Conservation (phyloP, 2,888 invertebrate species). For the Sepiola atlantica region DNA sequence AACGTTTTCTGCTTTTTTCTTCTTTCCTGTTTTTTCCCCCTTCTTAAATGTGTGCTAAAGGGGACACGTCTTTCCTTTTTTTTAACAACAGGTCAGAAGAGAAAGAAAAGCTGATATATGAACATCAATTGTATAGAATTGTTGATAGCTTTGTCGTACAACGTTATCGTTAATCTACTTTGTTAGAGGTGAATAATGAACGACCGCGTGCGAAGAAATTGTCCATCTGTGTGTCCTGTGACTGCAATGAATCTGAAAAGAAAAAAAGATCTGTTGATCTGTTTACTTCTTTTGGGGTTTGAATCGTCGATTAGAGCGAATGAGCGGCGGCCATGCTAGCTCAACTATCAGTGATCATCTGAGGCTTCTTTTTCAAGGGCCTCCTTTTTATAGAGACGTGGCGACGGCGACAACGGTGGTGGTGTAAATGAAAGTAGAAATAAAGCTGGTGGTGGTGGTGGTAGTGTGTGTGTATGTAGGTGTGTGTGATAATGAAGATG, state of each 20-base stretch:
- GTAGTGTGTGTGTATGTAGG: background rate
- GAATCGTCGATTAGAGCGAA: background rate
- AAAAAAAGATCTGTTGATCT: too few relatives aligned
- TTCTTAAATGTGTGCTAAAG: too few relatives aligned
- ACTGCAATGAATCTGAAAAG: background rate
- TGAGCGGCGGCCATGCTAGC: conserved; percentile 15
- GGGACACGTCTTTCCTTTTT: background rate
- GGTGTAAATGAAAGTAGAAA: background rate
- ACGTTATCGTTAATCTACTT: background rate
- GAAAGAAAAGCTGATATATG: background rate
- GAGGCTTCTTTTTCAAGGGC: background rate
- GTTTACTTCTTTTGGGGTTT: background rate
- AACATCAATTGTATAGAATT: background rate
- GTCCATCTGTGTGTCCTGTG: background rate
- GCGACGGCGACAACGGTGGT: background rate
- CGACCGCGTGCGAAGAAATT: background rate
- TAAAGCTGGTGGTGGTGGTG: background rate
- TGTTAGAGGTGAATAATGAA: background rate
- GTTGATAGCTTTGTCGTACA: background rate
- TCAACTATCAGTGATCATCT: background rate
- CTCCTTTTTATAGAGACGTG: background rate
- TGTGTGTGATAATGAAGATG: background rate
- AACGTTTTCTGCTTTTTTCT: background rate
- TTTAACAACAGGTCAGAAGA: background rate
- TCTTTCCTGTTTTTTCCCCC: background rate